Evolutionary conservation across 2,888 invertebrate genomes (phyloP), one percentile per base, ranked within the genome.

Genomic region (Halocaridina rubra): DNA sequence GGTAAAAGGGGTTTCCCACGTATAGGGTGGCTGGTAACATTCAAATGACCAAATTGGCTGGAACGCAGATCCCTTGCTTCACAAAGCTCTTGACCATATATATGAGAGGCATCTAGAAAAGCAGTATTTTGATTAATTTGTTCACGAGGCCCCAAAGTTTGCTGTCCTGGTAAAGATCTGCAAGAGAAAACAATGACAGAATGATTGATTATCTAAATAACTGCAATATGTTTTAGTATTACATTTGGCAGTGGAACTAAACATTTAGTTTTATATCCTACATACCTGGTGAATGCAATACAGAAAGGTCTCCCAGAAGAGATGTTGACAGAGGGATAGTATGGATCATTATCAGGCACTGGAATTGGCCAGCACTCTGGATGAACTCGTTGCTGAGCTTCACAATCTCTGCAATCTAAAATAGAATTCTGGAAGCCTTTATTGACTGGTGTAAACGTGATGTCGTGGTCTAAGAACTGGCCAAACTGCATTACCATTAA

Each of bases 401-500:
- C 96, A 90, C 98, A 98, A 0, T 96, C 93, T 64, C 97, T 93
- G 89, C 97, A 97, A 90, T 96, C 95, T 0, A 97, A 96, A 88
- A 97, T 96, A 0, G 96, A 96, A 89, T 97, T 96, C 90, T 95
- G 95, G 92, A 96, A 96, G 89, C 96, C 88, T 32, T 89, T 89
- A 46, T 90, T 89, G 80, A 97, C 96, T 0, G 97, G 98, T 0
- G 98, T 97, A 93, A 97, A 94, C 0, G 98, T 98, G 76, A 98
- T 92, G 91, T 98, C 98, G 91, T 98, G 98, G 91, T 98, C 98
- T 24, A 98, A 91, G 90, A 98, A 91, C 91, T 98, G 98, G 0
- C 97, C 98, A 90, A 94, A 98, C 92, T 98, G 98, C 98, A 98
- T 98, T 59, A 96, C 93, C 95, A 98, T 96, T 22, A 98, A 92